Conservation (phyloP, 2,797 vertebrate genomes). For the Helostoma temminkii region DNA sequence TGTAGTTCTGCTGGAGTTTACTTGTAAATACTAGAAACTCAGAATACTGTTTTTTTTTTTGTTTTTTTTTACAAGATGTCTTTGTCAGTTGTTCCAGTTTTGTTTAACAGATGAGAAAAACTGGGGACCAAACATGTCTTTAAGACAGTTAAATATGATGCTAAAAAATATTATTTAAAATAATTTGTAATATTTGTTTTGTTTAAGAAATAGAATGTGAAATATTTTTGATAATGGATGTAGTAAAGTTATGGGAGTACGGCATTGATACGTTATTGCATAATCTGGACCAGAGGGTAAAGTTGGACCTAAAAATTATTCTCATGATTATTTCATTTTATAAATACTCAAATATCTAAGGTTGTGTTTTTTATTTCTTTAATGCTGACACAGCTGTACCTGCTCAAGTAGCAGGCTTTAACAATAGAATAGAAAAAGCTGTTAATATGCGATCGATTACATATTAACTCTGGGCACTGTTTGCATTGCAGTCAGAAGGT, state of each 20-base stretch:
- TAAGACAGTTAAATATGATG: not conserved
- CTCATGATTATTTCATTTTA: no score
- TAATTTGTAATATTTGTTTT: not conserved
- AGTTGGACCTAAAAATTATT: no score
- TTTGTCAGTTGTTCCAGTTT: conserved; percentile 14
- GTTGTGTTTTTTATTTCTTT: no score
- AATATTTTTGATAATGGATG: conserved; percentile 69
- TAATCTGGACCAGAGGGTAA: not conserved
- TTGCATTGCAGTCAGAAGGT: not conserved
- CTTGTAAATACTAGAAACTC: conserved; percentile 24
- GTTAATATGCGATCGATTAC: no score
- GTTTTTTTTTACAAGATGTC: conserved; percentile 29
- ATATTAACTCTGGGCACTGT: not conserved
- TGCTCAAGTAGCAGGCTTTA: no score
- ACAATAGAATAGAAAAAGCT: no score
- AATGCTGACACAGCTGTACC: not conserved
- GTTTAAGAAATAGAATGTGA: conserved; percentile 17
- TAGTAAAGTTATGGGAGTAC: conserved; percentile 32
- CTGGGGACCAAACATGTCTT: not conserved
- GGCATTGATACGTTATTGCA: not conserved
- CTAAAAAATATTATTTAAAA: conserved; percentile 22
- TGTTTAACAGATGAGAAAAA: not conserved
- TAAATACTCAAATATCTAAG: no score
- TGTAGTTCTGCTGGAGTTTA: not conserved
- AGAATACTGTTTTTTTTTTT: no score